phyloP scores from a whole-genome alignment of 2,113 vertebrate species.

The Forbesichthys agassizii region DNA sequence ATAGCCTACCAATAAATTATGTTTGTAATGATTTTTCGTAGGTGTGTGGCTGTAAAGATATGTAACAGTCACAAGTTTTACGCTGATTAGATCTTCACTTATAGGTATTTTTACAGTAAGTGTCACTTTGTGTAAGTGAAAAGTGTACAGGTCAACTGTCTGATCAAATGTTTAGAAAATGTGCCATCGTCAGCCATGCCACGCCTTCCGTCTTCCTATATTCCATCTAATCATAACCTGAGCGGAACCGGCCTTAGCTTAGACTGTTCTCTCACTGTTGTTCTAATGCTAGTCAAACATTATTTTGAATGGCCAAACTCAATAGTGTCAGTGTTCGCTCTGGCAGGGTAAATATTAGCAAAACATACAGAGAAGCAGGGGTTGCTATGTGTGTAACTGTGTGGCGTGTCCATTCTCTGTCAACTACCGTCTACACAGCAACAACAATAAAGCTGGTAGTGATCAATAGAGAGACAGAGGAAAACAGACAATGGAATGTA shows the following conservation, averaged over 20 bases:
- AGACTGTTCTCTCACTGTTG: constrained; percentile 74
- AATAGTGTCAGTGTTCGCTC: constrained; percentile 84
- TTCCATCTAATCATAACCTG: constrained; percentile 51
- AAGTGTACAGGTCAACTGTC: neutral
- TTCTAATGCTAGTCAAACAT: constrained; percentile 87
- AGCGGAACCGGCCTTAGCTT: constrained; percentile 63
- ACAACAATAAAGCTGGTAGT: constrained; percentile 64
- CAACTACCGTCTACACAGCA: constrained; percentile 62
- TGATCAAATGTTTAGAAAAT: constrained; percentile 18
- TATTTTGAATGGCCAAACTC: constrained; percentile 84
- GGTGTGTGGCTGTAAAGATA: too few species aligned
- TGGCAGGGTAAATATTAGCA: constrained; percentile 91
- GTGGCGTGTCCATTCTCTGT: constrained; percentile 73
- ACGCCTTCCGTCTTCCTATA: constrained; percentile 29
- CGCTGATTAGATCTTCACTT: too few species aligned
- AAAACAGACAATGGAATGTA: constrained; percentile 56
- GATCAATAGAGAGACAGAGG: constrained; percentile 42
- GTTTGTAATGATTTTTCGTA: too few species aligned
- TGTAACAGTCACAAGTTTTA: too few species aligned
- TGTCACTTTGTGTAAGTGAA: constrained; percentile 43
- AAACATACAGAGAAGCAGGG: constrained; percentile 84
- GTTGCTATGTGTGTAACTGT: constrained; percentile 89
- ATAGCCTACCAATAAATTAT: neutral
- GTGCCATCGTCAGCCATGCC: constrained; percentile 28
- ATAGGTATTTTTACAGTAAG: constrained; percentile 11